phyloP scores from a whole-genome alignment of 2,797 vertebrate species.

The Sebastes taczanowskii region DNA sequence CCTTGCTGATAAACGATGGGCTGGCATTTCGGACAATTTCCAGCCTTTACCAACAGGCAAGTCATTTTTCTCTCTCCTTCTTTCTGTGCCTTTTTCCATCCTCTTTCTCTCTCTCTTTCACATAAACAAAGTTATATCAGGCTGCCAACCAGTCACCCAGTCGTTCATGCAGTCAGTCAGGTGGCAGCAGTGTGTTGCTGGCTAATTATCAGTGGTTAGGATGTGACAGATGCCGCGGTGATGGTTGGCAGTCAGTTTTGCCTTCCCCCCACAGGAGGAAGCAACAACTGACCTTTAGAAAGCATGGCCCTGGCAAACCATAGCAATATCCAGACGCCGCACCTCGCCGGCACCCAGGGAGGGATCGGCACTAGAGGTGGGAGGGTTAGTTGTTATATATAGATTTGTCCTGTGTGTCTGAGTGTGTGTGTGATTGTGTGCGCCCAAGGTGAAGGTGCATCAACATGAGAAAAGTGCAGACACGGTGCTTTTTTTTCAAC shows the following conservation, averaged over 20 bases:
- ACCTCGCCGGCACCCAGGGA: constrained; percentile 21
- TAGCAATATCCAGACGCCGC: constrained; percentile 21
- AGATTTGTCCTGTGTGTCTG: constrained; percentile 50
- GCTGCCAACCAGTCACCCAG: background rate
- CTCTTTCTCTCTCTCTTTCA: background rate
- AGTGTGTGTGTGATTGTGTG: constrained; percentile 10
- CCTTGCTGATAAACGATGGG: constrained; percentile 70
- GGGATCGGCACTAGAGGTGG: constrained; percentile 44
- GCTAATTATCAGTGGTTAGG: constrained; percentile 62
- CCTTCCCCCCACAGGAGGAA: constrained; percentile 19
- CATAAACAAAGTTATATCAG: background rate
- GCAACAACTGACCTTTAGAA: constrained; percentile 69
- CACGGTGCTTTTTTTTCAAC: constrained; percentile 4
- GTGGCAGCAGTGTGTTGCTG: constrained; percentile 20
- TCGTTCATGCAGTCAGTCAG: background rate
- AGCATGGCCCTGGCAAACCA: constrained; percentile 43
- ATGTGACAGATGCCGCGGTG: constrained; percentile 63
- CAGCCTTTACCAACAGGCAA: constrained; percentile 61
- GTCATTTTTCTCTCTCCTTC: constrained; percentile 65
- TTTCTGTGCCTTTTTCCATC: background rate
- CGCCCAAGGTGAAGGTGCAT: constrained; percentile 50
- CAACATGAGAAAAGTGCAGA: constrained; percentile 26
- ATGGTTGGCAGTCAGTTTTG: constrained; percentile 44
- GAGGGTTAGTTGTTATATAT: constrained; percentile 66
- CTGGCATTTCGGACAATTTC: constrained; percentile 68